A percentile compares a stretch with the other conserved stretches of the same genome.
Evolutionary conservation across 2,113 vertebrate species (phyloP).

Genomic region (Willisornis vidua): DNA sequence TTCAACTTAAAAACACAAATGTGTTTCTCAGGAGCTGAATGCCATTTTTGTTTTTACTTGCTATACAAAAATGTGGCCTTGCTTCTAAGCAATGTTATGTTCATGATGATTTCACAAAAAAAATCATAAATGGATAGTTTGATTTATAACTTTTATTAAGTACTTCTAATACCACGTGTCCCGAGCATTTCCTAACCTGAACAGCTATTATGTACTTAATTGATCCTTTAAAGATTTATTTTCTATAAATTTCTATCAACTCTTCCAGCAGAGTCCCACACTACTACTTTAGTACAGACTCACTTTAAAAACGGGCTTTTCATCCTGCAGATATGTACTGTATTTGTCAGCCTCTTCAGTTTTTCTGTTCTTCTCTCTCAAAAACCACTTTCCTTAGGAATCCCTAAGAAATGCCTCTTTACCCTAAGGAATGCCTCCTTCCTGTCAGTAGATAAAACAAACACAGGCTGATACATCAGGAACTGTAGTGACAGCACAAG

Average conservation of each 20-base stretch:
- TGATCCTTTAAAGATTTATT: not conserved
- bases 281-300: not conserved
- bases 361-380: not conserved
- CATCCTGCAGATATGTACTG: not conserved
- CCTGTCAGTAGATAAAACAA: not conserved
- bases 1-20: not conserved
- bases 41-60: not conserved
- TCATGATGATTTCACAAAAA: not conserved
- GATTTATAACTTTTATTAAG: not conserved
- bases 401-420: not conserved
- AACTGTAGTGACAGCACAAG: no score
- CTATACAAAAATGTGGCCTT: not conserved
- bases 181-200: not conserved
- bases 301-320: not conserved
- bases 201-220: not conserved
- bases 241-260: not conserved
- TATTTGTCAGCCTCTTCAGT: not conserved
- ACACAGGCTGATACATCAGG: no score
- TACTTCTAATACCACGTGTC: not conserved
- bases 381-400: not conserved
- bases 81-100: not conserved
- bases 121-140: not conserved
- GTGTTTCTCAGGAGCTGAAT: not conserved
- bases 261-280: not conserved
- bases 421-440: not conserved